These are phyloP conservation scores for Panagrolaimus sp. DNA, from an alignment of 1,140 invertebrate genomes.

Conservation along the genomic window DNA sequence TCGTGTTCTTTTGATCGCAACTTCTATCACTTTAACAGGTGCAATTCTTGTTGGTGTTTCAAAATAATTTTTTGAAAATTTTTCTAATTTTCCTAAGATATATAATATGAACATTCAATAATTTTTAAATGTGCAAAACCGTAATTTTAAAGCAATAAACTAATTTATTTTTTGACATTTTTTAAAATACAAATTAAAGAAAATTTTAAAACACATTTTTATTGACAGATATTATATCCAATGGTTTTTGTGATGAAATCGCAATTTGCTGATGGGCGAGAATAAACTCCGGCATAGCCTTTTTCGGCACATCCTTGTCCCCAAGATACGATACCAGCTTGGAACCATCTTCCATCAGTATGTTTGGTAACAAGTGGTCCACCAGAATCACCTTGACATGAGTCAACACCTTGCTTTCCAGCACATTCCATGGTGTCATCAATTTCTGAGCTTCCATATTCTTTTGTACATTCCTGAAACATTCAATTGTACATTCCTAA, in stretches of 20 bases:
- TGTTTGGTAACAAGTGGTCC: constrained; percentile 26
- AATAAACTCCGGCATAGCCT: constrained; percentile 47
- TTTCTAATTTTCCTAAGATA: too few species aligned
- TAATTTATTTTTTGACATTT: too few species aligned
- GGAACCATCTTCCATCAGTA: constrained; percentile 21
- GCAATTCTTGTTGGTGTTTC: constrained; percentile 42
- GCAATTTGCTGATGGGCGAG: constrained; percentile 2
- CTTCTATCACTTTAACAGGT: constrained; percentile 35
- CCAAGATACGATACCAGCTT: constrained; percentile 21
- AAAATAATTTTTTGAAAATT: constrained; percentile 27
- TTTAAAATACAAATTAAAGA: too few species aligned
- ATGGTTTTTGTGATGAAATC: constrained; percentile 68
- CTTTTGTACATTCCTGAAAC: neutral
- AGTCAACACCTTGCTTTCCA: constrained; percentile 14
- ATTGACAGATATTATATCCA: constrained; percentile 11
- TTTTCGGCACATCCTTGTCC: constrained; percentile 25
- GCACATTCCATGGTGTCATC: constrained; percentile 11
- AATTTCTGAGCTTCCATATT: neutral
- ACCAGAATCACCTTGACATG: constrained; percentile 28
- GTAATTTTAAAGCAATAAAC: too few species aligned
- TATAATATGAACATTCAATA: too few species aligned
- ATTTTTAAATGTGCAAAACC: too few species aligned
- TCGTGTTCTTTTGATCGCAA: constrained; percentile 29
- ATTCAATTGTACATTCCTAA: too few species aligned
- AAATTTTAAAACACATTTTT: neutral